phyloP scores from a whole-genome alignment of 2,888 invertebrate species.

The Tholera decimalis region DNA sequence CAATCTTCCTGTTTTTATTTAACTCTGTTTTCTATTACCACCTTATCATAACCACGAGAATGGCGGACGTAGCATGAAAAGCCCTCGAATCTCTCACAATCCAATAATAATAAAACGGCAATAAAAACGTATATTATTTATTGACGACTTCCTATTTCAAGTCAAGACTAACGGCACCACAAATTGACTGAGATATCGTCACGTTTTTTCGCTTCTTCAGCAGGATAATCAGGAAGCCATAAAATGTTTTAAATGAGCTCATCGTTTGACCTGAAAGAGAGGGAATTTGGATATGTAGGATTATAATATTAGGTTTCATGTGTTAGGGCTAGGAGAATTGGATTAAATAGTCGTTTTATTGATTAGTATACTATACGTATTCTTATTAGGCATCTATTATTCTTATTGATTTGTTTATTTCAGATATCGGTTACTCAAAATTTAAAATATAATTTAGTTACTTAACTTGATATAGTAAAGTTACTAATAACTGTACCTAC shows the following conservation, averaged over 20 bases:
- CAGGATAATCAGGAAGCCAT: background rate
- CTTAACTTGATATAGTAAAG: no score
- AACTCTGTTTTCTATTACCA: conserved; percentile 71
- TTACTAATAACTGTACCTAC: no score
- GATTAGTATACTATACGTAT: background rate
- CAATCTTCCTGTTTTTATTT: conserved; percentile 64
- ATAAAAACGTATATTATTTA: conserved; percentile 87
- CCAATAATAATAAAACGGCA: conserved; percentile 87
- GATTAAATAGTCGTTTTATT: background rate
- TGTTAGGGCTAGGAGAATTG: background rate
- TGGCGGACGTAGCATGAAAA: conserved; percentile 74
- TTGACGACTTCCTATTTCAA: conserved; percentile 74
- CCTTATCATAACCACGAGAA: conserved; percentile 78
- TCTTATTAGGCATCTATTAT: no score
- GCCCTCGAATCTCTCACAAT: conserved; percentile 78
- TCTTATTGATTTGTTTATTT: no score
- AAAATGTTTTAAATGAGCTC: background rate
- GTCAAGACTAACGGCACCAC: conserved; percentile 65
- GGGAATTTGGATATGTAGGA: background rate
- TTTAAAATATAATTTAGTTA: no score
- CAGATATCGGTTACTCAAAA: no score
- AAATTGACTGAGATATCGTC: conserved; percentile 49
- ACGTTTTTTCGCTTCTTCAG: conserved; percentile 21
- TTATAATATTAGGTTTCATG: background rate
- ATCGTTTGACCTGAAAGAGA: background rate